phyloP scores from a whole-genome alignment of 2,888 invertebrate genomes.

The Caenorhabditis imperialis region DNA sequence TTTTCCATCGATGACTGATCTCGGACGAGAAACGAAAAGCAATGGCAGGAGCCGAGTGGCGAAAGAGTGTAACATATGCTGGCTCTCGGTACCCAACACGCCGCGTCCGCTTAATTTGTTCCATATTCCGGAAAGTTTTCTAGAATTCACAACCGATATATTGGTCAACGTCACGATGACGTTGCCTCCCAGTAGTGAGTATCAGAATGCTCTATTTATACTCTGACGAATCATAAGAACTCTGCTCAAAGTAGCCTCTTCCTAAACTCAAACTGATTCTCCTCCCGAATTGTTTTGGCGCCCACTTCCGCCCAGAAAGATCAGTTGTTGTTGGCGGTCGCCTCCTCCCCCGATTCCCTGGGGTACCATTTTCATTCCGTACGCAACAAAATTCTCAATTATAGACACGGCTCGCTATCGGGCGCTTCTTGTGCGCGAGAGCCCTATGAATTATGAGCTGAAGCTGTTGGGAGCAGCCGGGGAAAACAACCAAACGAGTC shows the following conservation, averaged over 20 bases:
- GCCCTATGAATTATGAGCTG: constrained; percentile 35
- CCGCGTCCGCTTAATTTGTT: constrained; percentile 11
- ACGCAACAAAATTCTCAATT: constrained; percentile 26
- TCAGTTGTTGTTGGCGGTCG: constrained; percentile 22
- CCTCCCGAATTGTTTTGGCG: neutral
- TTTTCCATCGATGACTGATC: constrained; percentile 28
- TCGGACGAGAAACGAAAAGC: constrained; percentile 10
- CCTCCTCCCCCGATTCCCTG: constrained; percentile 24
- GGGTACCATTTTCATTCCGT: constrained; percentile 25
- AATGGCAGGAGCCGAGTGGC: constrained; percentile 2
- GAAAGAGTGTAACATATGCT: constrained; percentile 22
- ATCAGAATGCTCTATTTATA: too few species aligned
- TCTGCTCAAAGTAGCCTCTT: too few species aligned
- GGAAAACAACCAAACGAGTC: constrained; percentile 3
- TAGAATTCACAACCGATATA: too few species aligned
- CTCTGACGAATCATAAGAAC: too few species aligned
- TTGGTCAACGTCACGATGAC: too few species aligned
- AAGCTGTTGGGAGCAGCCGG: neutral
- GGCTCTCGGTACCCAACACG: neutral
- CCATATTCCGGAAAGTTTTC: too few species aligned
- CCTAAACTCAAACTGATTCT: neutral
- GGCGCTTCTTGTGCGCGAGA: neutral
- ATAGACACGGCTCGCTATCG: constrained; percentile 7
- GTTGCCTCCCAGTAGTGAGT: too few species aligned
- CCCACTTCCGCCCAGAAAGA: constrained; percentile 17